Base-by-base conservation (phyloP, 2,888 invertebrate species). In the Ophion costatus region DNA sequence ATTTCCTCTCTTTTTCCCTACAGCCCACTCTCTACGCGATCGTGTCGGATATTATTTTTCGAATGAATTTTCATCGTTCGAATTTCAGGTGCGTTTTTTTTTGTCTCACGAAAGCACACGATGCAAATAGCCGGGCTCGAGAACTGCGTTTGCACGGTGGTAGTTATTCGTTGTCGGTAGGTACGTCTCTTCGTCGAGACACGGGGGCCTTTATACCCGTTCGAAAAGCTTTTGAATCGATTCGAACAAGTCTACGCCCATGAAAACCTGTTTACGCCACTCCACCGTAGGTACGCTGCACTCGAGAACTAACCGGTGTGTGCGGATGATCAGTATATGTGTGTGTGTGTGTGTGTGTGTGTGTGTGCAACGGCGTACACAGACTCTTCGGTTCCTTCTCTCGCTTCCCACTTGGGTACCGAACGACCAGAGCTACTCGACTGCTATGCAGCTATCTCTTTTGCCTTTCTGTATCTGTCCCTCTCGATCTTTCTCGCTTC, bases 261-360 rank as follows among this genome's bases (percentile, higher is more conserved):
- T 88, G 89, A 90, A 87, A 90, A 90, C 89, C 89, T 89, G 90
- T 90, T 90, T 88, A 81, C 87, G 84, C 84, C 86, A 79, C 83
- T 80, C 57, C 83, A 74, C 42, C 42, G 59, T 80, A 80, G 80
- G 85, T 84, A 81, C 87, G 83, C 81, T 86, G 85, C 74, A 80
- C 81, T 76, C 78, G 56, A 75, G 83, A 61, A 83, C 66, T 75
- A 61, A 74, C 56, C 66, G n/a, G 59, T 78, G 69, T 78, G 61
- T 69, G 77, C 66, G 67, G 24, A 77, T 59, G 57, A 59, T 69
- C 69, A 4, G 24, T 33, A 33, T 77, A 29, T 22, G 33, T 45
- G 45, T 10, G 17, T 56, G 69, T 24, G 51, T 76, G n/a, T n/a
- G n/a, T n/a, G n/a, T n/a, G n/a, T n/a, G n/a, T n/a, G 70, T 70